Conservation (phyloP, 2,113 vertebrate species). For the human region GRCh38 chr7:136693501-136694000, state of each 20-base stretch:
- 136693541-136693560: conserved; percentile 17
- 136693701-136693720: background rate
- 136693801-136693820: background rate
- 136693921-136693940: background rate
- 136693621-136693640: background rate
- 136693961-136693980: background rate
- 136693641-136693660: background rate
- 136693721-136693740: background rate
- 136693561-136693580: conserved; percentile 53
- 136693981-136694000: background rate
- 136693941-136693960: background rate
- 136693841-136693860: background rate
- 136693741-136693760: background rate
- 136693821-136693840: background rate
- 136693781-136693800: background rate
- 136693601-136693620: conserved; percentile 51
- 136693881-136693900: background rate
- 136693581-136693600: conserved; percentile 6
- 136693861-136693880: background rate
- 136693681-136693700: background rate
- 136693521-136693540: conserved; percentile 61
- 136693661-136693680: background rate
- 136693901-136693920: background rate
- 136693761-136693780: background rate
- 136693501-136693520: conserved; percentile 69